Evolutionary conservation across 2,888 invertebrate species (phyloP).

Genomic region (Idaea aversata): DNA sequence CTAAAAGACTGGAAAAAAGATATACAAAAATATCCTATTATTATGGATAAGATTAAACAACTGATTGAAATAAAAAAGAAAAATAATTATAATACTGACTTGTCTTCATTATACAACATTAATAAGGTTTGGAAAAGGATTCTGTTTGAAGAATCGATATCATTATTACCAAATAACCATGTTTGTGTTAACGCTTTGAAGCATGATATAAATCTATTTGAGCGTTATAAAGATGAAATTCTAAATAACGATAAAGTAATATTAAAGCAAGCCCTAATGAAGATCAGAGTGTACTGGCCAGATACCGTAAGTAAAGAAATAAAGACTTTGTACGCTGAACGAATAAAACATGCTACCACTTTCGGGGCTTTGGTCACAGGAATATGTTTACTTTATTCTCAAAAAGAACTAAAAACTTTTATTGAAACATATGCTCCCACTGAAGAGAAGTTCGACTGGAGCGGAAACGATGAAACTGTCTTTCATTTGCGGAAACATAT

Average conservation of each 20-base stretch:
- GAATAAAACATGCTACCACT: constrained; percentile 35
- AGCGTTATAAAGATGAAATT: constrained; percentile 37
- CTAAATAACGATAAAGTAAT: constrained; percentile 37
- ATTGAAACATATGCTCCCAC: constrained; percentile 51
- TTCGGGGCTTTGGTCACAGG: constrained; percentile 48
- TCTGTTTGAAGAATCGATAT: constrained; percentile 58
- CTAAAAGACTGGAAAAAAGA: constrained; percentile 52
- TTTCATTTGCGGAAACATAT: constrained; percentile 52
- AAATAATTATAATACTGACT: constrained; percentile 38
- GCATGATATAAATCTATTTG: constrained; percentile 51
- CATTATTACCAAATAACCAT: constrained; percentile 43
- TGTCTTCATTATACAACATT: constrained; percentile 48
- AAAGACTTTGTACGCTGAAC: constrained; percentile 35
- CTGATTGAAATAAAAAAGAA: constrained; percentile 41
- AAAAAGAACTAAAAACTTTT: constrained; percentile 37
- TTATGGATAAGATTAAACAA: constrained; percentile 48
- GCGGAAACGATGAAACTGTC: constrained; percentile 42
- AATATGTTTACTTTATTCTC: constrained; percentile 45
- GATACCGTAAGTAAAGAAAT: constrained; percentile 43
- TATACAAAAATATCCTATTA: constrained; percentile 42
- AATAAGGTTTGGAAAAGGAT: constrained; percentile 57
- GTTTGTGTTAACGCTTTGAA: constrained; percentile 59
- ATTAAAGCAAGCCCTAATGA: constrained; percentile 40
- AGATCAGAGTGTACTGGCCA: constrained; percentile 57
- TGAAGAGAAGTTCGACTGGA: constrained; percentile 53